A percentile compares a stretch with the other conserved stretches of the same genome.
phyloP scores from a whole-genome alignment of 2,797 vertebrate genomes.

The Acomys russatus region DNA sequence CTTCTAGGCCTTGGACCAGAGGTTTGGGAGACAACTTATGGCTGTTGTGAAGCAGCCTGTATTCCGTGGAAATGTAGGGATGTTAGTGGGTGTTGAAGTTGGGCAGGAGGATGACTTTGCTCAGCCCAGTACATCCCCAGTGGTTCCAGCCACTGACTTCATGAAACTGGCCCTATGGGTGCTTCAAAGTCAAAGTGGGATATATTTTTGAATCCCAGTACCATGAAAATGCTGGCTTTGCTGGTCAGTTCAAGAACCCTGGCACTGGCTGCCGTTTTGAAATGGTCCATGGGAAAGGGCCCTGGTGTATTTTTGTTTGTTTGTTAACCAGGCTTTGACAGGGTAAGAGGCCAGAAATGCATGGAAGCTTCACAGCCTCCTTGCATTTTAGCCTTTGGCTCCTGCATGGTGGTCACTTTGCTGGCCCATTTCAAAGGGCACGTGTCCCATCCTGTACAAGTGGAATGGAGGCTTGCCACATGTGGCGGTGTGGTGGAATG shows the following conservation, averaged over 20 bases:
- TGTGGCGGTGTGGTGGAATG: neutral
- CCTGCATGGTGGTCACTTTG: neutral
- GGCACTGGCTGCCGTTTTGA: neutral
- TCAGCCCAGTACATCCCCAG: neutral
- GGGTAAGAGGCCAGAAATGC: neutral
- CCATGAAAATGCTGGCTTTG: neutral
- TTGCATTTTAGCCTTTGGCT: neutral
- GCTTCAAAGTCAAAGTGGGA: neutral
- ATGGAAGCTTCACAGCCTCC: neutral
- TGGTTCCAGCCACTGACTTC: neutral
- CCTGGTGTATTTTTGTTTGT: neutral
- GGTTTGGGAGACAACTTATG: neutral
- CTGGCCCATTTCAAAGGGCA: neutral
- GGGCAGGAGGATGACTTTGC: neutral
- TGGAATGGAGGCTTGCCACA: neutral
- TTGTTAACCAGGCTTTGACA: neutral
- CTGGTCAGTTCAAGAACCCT: neutral
- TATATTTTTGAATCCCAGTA: neutral
- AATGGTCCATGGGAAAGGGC: neutral
- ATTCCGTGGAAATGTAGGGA: neutral
- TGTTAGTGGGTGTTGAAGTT: neutral
- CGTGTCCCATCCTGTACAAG: neutral
- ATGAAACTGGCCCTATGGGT: neutral
- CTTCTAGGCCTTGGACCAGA: neutral
- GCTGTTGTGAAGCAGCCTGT: neutral